phyloP scores from a whole-genome alignment of 2,888 invertebrate genomes.

The Vanessa cardui region DNA sequence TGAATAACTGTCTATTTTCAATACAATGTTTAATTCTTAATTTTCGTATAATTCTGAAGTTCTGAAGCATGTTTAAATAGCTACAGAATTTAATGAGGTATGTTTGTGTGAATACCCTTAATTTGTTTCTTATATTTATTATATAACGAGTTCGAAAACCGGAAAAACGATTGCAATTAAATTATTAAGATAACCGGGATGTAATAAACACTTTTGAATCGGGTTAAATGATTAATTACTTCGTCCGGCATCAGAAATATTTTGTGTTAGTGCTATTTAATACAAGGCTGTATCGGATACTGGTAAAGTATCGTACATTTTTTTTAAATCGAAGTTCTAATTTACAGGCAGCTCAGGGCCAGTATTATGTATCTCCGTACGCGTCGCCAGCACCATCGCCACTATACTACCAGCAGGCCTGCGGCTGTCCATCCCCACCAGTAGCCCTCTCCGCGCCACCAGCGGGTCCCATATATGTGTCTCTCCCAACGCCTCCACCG shows the following conservation, averaged over 20 bases:
- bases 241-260: constrained; percentile 15
- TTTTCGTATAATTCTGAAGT: too few relatives aligned
- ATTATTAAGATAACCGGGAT: constrained; percentile 1
- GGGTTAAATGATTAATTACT: constrained; percentile 18
- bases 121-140: background rate
- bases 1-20: too few relatives aligned
- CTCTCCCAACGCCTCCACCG: constrained; percentile 63
- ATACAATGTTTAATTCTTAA: too few relatives aligned
- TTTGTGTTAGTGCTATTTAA: constrained; percentile 4
- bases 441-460: constrained; percentile 52
- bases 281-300: constrained; percentile 2
- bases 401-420: constrained; percentile 31
- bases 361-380: constrained; percentile 58
- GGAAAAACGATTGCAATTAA: background rate
- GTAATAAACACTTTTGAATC: constrained; percentile 16
- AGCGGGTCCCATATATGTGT: constrained; percentile 60
- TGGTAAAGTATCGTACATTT: constrained; percentile 44
- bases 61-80: too few relatives aligned
- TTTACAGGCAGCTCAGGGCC: constrained; percentile 50
- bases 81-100: too few relatives aligned
- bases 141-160: constrained; percentile 6
- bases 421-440: constrained; percentile 44
- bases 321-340: background rate
- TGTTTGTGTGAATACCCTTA: too few relatives aligned
- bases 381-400: constrained; percentile 42